Percentiles rank a stretch among this genome's conserved stretches.
These are phyloP conservation scores for Microctenopoma steveboyesi DNA, from an alignment of 2,797 vertebrate genomes.

Conservation along the genomic window DNA sequence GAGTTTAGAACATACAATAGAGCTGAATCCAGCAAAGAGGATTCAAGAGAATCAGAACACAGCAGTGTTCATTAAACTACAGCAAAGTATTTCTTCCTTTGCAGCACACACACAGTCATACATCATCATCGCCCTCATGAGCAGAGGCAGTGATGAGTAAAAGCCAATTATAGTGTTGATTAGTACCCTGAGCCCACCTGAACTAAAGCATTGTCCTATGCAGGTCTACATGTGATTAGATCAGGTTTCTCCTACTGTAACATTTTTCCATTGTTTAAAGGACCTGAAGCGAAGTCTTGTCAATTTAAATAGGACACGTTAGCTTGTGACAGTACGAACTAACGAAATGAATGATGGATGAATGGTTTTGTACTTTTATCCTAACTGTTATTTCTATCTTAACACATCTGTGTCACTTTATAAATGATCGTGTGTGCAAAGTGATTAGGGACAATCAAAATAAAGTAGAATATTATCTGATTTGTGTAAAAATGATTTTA, in stretches of 20 bases:
- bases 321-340: too few species aligned
- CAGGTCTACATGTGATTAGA: neutral
- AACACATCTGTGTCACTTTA: too few species aligned
- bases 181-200: constrained; percentile 4
- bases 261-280: neutral
- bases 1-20: neutral
- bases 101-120: constrained; percentile 14
- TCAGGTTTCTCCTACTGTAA: neutral
- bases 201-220: neutral
- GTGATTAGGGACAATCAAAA: neutral
- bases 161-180: constrained; percentile 3
- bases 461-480: neutral
- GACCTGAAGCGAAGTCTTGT: too few species aligned
- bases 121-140: constrained; percentile 11
- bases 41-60: neutral
- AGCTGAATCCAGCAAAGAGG: neutral
- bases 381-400: too few species aligned
- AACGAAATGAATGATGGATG: too few species aligned
- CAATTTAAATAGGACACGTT: neutral
- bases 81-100: neutral
- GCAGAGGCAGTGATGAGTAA: constrained; percentile 13
- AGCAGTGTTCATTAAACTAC: neutral
- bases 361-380: neutral
- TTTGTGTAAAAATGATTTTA: neutral
- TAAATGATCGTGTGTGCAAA: neutral